Evolutionary conservation across 1,140 invertebrate species (phyloP).

Genomic region (Trichomalopsis sarcophagae): DNA sequence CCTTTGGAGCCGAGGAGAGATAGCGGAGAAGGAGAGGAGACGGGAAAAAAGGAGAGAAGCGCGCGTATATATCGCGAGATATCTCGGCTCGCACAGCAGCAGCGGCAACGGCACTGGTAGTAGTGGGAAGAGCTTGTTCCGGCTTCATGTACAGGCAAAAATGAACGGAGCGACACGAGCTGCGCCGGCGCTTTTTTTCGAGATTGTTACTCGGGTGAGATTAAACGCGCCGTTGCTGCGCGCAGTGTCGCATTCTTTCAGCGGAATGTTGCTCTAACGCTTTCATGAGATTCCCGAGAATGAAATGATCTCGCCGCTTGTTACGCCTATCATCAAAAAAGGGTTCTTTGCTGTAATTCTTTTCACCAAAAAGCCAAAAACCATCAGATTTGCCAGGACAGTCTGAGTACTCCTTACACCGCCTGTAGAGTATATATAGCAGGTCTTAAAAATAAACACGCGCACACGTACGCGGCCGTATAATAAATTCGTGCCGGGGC

Average conservation of each 20-base stretch:
- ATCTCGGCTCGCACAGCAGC: slow-evolving; percentile 11
- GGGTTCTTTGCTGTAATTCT: no score
- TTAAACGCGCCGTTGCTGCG: neutral
- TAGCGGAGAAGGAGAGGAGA: neutral
- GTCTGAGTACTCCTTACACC: no score
- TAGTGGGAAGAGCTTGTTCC: neutral
- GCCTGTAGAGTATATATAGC: no score
- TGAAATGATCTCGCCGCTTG: neutral
- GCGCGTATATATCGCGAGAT: slow-evolving; percentile 18
- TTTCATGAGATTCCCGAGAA: neutral
- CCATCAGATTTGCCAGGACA: no score
- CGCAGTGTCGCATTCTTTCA: neutral
- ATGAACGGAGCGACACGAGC: neutral
- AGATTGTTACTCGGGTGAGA: neutral
- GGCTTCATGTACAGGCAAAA: neutral
- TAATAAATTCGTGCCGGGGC: slow-evolving; percentile 6
- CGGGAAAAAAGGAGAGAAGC: neutral
- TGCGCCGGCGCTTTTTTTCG: neutral
- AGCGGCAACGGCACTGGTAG: neutral
- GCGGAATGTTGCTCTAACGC: neutral
- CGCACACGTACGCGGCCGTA: neutral
- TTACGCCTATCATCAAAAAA: neutral
- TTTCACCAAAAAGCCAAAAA: no score
- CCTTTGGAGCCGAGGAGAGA: neutral
- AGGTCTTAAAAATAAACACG: no score